Conservation (phyloP, 2,888 invertebrate genomes). For the Rhorus exstirpatorius region DNA sequence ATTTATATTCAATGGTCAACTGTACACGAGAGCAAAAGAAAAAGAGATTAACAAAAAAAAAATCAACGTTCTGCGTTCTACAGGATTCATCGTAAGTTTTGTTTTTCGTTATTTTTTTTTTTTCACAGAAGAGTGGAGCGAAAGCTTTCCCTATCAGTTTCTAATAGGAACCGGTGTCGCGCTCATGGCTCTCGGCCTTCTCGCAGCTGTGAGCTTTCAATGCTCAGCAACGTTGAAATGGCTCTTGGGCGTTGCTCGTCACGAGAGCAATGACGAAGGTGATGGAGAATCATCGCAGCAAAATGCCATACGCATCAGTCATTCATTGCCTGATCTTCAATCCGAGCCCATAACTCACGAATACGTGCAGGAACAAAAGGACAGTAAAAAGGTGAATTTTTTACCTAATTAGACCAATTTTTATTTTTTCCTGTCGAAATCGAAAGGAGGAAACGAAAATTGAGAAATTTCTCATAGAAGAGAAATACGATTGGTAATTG, state of each 20-base stretch:
- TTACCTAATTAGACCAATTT: not conserved
- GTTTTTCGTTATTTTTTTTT: slow-evolving; percentile 32
- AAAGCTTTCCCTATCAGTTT: slow-evolving; percentile 87
- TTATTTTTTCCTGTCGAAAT: too few species aligned
- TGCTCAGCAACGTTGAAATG: slow-evolving; percentile 92
- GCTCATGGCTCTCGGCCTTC: slow-evolving; percentile 89
- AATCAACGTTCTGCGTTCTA: too few species aligned
- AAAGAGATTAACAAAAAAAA: too few species aligned
- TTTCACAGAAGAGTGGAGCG: slow-evolving; percentile 82
- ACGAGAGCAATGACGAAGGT: slow-evolving; percentile 81
- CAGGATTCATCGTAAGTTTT: too few species aligned
- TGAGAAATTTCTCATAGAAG: too few species aligned
- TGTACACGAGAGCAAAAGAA: too few species aligned
- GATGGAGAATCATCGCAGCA: slow-evolving; percentile 89
- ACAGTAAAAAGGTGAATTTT: slow-evolving; percentile 89
- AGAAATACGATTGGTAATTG: too few species aligned
- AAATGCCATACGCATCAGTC: slow-evolving; percentile 91
- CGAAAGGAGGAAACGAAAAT: too few species aligned
- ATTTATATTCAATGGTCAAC: too few species aligned
- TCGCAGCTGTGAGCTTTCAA: slow-evolving; percentile 91
- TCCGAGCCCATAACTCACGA: slow-evolving; percentile 90
- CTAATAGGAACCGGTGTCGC: slow-evolving; percentile 88
- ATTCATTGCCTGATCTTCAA: slow-evolving; percentile 92
- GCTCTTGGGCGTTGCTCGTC: slow-evolving; percentile 87
- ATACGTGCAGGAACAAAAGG: slow-evolving; percentile 91